Evolutionary conservation across 2,113 vertebrate species (phyloP).

Genomic region (Tupaia tana): DNA sequence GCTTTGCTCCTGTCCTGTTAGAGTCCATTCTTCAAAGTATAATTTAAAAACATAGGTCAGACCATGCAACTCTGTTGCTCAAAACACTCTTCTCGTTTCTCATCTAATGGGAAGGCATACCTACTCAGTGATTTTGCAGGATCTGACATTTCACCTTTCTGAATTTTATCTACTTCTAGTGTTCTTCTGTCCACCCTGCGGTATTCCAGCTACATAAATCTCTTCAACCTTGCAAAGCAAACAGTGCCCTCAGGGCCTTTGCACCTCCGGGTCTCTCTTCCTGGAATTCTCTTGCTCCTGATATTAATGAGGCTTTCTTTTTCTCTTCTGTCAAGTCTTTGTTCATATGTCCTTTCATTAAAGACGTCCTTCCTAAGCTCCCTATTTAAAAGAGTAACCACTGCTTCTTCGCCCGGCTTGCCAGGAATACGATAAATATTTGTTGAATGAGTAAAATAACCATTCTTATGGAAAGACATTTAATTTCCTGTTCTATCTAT

Average conservation of each 20-base stretch:
- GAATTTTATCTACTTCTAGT: not conserved
- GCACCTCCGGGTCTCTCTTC: not conserved
- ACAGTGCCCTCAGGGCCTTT: not conserved
- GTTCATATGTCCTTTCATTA: not conserved
- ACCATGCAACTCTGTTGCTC: not conserved
- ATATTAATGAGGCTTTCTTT: not conserved
- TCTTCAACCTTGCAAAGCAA: not conserved
- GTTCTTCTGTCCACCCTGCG: not conserved
- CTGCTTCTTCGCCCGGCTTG: not conserved
- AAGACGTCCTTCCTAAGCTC: not conserved
- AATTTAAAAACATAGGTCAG: slow-evolving; percentile 32
- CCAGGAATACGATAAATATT: slow-evolving; percentile 44
- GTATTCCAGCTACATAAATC: not conserved
- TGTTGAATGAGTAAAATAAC: slow-evolving; percentile 34
- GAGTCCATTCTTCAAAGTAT: not conserved
- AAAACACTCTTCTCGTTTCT: not conserved
- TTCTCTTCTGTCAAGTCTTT: not conserved
- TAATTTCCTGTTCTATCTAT: slow-evolving; percentile 70
- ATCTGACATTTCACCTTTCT: not conserved
- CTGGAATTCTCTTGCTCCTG: not conserved
- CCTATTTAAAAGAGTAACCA: not conserved
- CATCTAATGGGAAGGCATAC: not conserved
- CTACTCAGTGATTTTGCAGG: not conserved
- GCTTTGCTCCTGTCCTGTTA: not conserved
- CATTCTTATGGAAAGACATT: slow-evolving; percentile 65